Conservation (phyloP, 1,140 invertebrate genomes). For the Drosophila paulistorum region DNA sequence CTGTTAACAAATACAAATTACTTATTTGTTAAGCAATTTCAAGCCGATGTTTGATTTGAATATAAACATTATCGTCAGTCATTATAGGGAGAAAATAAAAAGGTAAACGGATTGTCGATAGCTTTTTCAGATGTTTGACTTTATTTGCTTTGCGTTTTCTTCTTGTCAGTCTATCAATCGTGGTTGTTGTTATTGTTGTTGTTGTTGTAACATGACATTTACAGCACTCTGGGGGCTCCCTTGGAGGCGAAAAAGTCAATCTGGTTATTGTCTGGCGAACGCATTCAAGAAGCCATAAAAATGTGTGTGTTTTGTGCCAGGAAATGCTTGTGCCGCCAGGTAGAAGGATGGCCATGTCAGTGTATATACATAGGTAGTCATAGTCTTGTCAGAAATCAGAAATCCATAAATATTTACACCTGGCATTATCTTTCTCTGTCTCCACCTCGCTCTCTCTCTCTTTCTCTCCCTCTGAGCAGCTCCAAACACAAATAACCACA, state of each 20-base stretch:
- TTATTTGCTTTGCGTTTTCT: not conserved
- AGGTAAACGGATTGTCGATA: too few relatives aligned
- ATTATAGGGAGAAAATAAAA: too few relatives aligned
- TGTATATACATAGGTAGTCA: slow-evolving; percentile 18
- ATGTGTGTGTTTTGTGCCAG: slow-evolving; percentile 50
- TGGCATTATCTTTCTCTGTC: slow-evolving; percentile 65
- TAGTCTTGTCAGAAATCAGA: slow-evolving; percentile 64
- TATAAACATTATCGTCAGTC: too few relatives aligned
- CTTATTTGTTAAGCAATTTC: too few relatives aligned
- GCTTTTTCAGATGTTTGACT: not conserved
- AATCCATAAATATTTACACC: slow-evolving; percentile 63
- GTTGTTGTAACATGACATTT: slow-evolving; percentile 64
- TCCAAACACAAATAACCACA: slow-evolving; percentile 42
- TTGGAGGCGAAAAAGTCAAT: slow-evolving; percentile 65
- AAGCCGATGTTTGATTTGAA: too few relatives aligned
- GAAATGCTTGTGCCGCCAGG: slow-evolving; percentile 56
- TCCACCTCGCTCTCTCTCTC: too few relatives aligned
- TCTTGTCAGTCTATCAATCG: not conserved
- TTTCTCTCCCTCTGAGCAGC: not conserved
- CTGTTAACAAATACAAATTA: too few relatives aligned
- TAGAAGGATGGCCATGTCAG: slow-evolving; percentile 21
- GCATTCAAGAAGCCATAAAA: slow-evolving; percentile 73
- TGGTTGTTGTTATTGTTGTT: slow-evolving; percentile 14
- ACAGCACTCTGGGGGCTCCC: slow-evolving; percentile 48
- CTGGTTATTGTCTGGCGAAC: slow-evolving; percentile 68